Conservation (phyloP, 2,113 vertebrate species). For the Haemorhous mexicanus region DNA sequence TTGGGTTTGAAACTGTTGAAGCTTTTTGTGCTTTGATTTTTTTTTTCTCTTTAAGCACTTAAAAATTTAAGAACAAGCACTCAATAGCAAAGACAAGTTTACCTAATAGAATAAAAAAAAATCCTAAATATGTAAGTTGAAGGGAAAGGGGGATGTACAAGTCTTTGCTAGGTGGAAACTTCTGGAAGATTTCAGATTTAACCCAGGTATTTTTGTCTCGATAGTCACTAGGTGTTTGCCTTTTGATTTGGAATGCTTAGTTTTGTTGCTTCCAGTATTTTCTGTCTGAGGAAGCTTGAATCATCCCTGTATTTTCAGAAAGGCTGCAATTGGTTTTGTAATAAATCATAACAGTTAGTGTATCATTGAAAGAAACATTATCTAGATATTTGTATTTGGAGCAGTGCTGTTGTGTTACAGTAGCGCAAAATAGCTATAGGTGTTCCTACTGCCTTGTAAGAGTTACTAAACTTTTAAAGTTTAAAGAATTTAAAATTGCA, state of each 20-base stretch:
- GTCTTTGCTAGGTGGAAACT: background rate
- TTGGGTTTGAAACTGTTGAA: background rate
- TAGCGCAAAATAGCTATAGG: background rate
- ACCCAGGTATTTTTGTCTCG: background rate
- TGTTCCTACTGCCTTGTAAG: constrained; percentile 6
- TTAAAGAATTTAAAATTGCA: constrained; percentile 43
- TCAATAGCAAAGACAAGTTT: background rate
- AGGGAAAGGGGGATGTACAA: background rate
- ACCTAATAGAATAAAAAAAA: background rate
- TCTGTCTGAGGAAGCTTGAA: background rate
- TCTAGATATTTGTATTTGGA: background rate
- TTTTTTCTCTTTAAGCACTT: background rate
- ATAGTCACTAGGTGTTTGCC: background rate
- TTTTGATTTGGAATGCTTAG: background rate
- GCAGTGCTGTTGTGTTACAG: background rate
- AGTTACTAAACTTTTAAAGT: background rate
- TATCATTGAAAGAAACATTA: background rate
- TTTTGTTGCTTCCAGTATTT: background rate
- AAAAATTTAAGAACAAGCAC: background rate
- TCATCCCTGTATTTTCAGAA: background rate
- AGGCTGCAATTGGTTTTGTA: background rate
- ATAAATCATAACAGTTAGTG: background rate
- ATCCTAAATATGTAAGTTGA: background rate
- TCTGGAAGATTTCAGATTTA: background rate
- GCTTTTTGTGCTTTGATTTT: background rate